Evolutionary conservation across 1,140 invertebrate species (phyloP).

Genomic region (Orchestia grillus): DNA sequence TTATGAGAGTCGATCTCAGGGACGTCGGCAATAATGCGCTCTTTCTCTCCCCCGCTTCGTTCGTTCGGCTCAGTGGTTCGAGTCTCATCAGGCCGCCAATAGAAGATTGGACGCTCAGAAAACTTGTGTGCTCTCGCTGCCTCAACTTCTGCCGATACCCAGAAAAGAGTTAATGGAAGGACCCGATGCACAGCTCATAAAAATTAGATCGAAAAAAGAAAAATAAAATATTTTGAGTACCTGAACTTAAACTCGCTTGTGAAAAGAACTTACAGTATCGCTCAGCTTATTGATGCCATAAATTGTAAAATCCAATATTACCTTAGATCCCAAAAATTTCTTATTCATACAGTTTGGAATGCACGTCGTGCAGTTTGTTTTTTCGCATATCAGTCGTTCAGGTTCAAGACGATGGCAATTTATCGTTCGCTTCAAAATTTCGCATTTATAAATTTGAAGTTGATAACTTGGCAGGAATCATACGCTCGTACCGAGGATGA

Average conservation of each 20-base stretch:
- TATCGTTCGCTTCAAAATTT: background rate
- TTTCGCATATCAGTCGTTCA: background rate
- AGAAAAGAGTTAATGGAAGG: background rate
- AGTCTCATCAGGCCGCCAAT: slow-evolving; percentile 40
- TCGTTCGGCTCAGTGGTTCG: slow-evolving; percentile 8
- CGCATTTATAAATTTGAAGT: background rate
- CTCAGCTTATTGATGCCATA: background rate
- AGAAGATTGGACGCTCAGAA: slow-evolving; percentile 16
- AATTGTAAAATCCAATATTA: background rate
- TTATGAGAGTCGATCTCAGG: slow-evolving; percentile 34
- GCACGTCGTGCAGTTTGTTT: background rate
- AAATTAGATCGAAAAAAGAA: background rate
- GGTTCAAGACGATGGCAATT: background rate
- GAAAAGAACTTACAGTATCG: background rate
- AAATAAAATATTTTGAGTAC: background rate
- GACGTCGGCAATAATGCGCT: slow-evolving; percentile 16
- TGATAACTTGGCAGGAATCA: no score
- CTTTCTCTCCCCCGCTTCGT: background rate
- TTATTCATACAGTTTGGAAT: background rate
- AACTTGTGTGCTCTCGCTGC: slow-evolving; percentile 4
- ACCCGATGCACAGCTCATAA: background rate
- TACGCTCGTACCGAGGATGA: no score
- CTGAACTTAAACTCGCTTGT: background rate
- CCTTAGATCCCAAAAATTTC: background rate
- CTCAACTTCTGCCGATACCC: background rate